Percentiles rank a stretch among this genome's conserved stretches.
phyloP scores from a whole-genome alignment of 1,140 invertebrate species.

The Hydropsyche tenuis region DNA sequence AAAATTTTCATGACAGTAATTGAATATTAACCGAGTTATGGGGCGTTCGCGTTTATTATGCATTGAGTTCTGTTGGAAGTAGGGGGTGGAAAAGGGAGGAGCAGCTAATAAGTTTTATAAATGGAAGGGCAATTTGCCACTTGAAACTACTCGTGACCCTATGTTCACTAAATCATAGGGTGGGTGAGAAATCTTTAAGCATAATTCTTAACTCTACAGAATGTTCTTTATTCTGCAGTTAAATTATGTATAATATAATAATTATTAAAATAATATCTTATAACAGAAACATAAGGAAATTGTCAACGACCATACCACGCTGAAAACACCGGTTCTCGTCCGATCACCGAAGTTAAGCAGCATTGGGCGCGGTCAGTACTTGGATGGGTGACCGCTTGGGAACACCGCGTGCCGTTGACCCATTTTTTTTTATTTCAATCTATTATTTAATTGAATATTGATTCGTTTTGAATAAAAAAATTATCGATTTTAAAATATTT shows the following conservation, averaged over 20 bases:
- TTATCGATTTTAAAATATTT: too few relatives aligned
- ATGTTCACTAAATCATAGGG: neutral
- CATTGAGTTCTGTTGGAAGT: slow-evolving; percentile 44
- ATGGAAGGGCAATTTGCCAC: slow-evolving; percentile 51
- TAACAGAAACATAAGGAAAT: neutral
- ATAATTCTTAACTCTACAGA: too few relatives aligned
- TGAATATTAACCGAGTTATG: slow-evolving; percentile 44
- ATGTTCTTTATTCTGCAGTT: too few relatives aligned
- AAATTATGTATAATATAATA: too few relatives aligned
- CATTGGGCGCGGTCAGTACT: slow-evolving; percentile 50
- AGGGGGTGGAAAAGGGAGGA: slow-evolving; percentile 21
- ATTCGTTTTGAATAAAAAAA: too few relatives aligned
- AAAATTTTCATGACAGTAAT: slow-evolving; percentile 12
- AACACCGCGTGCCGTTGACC: slow-evolving; percentile 48
- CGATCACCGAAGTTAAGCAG: slow-evolving; percentile 50
- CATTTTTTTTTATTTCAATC: neutral
- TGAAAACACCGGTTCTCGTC: slow-evolving; percentile 50
- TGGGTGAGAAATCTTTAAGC: neutral
- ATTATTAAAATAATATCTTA: too few relatives aligned
- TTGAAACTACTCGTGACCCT: slow-evolving; percentile 48
- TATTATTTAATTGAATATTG: neutral
- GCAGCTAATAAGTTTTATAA: slow-evolving; percentile 50
- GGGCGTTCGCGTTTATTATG: slow-evolving; percentile 46
- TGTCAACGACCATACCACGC: slow-evolving; percentile 49
- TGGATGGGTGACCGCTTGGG: slow-evolving; percentile 50